These are phyloP conservation scores for Megalopta genalis DNA, from an alignment of 1,140 invertebrate genomes.

Conservation along the genomic window DNA sequence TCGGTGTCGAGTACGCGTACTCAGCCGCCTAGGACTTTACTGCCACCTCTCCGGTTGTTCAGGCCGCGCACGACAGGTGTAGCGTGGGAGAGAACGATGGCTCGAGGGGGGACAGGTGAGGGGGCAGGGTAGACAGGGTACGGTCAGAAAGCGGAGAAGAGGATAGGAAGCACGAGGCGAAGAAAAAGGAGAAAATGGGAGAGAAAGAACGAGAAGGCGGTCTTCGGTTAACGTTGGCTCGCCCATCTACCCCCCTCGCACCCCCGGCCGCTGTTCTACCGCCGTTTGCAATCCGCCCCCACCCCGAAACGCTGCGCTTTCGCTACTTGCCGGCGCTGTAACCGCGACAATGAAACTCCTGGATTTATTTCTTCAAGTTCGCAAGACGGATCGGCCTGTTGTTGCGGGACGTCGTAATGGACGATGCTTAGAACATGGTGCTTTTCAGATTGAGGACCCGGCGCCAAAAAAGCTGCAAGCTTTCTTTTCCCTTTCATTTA, in stretches of 20 bases:
- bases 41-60: slow-evolving; percentile 56
- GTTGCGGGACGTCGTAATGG: background rate
- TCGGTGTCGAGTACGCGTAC: slow-evolving; percentile 61
- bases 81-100: slow-evolving; percentile 75
- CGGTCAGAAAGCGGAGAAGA: slow-evolving; percentile 11
- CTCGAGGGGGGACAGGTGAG: slow-evolving; percentile 34
- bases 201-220: slow-evolving; percentile 71
- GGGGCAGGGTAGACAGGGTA: slow-evolving; percentile 9
- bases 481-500: no score
- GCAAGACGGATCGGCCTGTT: background rate
- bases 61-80: slow-evolving; percentile 74
- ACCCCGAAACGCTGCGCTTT: slow-evolving; percentile 54
- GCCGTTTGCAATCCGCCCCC: slow-evolving; percentile 16
- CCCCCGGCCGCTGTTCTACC: slow-evolving; percentile 25
- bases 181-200: slow-evolving; percentile 33
- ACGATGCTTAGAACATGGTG: background rate
- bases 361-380: background rate
- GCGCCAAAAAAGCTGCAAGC: no score
- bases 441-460: no score
- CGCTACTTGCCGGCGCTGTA: slow-evolving; percentile 42
- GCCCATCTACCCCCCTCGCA: slow-evolving; percentile 71
- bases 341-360: slow-evolving; percentile 50
- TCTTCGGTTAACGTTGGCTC: slow-evolving; percentile 76
- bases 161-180: slow-evolving; percentile 21
- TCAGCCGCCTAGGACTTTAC: slow-evolving; percentile 65